Base-by-base conservation (phyloP, 2,888 invertebrate species). In the Thysanoteuthis rhombus region DNA sequence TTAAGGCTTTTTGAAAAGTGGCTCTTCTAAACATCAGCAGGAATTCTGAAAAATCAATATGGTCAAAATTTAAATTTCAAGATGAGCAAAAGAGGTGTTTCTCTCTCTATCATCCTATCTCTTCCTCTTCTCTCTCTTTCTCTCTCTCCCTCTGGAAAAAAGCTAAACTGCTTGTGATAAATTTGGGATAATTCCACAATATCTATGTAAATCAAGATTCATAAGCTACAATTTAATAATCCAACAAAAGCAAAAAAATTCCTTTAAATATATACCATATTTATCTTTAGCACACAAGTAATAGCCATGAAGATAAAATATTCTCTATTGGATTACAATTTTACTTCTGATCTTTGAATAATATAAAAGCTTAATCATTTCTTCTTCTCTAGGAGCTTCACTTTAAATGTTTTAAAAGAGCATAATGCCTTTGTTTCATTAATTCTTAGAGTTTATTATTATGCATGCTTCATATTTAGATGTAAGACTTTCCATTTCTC, bases 21-120 rank as follows among this genome's bases (percentile, higher is more conserved):
- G n/a, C 75, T 75, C 75, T 75, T 75, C 12, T 10, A 75, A n/a
- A 75, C 75, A 4, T 10, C 75, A 75, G 75, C 75, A n/a, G n/a
- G n/a, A 75, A n/a, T 75, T 75, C 75, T 75, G 75, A 75, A 75
- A 75, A 75, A 75, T 75, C 75, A 75, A 75, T 75, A 75, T 75
- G 75, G 75, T n/a, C n/a, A n/a, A n/a, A 75, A 75, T 75, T 75
- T 75, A 75, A 75, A 75, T 75, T 75, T 75, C 75, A 75, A 75
- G 75, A 75, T 75, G 75, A 75, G 75, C 75, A 10, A 75, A 75
- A 75, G 75, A 75, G n/a, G 75, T n/a, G 16, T 12, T 75, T n/a
- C 36, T 52, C 5, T 52, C n/a, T n/a, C n/a, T n/a, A n/a, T n/a
- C n/a, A n/a, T n/a, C n/a, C n/a, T n/a, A n/a, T 45, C 19, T 45